Percentiles rank a stretch among this genome's conserved stretches.
These are phyloP conservation scores for Crossocerus cetratus DNA, from an alignment of 2,888 invertebrate genomes.

Conservation along the genomic window DNA sequence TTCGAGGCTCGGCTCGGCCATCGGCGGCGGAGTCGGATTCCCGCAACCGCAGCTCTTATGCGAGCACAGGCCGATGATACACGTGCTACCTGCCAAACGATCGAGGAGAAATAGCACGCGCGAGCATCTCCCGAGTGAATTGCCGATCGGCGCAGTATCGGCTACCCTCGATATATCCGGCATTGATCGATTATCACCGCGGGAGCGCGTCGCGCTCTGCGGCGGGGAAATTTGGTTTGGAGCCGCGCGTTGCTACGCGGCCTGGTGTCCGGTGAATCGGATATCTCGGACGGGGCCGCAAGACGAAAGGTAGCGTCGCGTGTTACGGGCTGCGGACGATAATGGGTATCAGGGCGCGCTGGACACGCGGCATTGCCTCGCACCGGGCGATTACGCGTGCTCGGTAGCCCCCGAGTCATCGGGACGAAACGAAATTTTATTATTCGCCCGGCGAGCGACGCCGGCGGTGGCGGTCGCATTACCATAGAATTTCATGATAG, in stretches of 20 bases:
- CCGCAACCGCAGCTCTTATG: too few relatives aligned
- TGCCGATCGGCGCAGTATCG: neutral
- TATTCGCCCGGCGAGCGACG: neutral
- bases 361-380: neutral
- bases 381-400: neutral
- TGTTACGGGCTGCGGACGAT: neutral
- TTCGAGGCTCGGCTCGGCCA: too few relatives aligned
- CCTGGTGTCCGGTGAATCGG: neutral
- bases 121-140: too few relatives aligned
- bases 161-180: neutral
- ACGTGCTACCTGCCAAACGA: too few relatives aligned
- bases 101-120: too few relatives aligned
- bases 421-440: neutral
- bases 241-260: too few relatives aligned
- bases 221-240: too few relatives aligned
- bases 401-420: neutral
- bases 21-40: too few relatives aligned
- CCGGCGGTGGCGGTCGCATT: neutral
- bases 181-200: neutral
- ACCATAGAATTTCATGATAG: constrained; percentile 5
- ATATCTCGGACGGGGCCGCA: constrained; percentile 7
- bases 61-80: too few relatives aligned
- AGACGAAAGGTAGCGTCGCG: neutral
- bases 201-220: neutral
- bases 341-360: constrained; percentile 1